Conservation (phyloP, 1,140 invertebrate genomes). For the Adoxophyes honmai region DNA sequence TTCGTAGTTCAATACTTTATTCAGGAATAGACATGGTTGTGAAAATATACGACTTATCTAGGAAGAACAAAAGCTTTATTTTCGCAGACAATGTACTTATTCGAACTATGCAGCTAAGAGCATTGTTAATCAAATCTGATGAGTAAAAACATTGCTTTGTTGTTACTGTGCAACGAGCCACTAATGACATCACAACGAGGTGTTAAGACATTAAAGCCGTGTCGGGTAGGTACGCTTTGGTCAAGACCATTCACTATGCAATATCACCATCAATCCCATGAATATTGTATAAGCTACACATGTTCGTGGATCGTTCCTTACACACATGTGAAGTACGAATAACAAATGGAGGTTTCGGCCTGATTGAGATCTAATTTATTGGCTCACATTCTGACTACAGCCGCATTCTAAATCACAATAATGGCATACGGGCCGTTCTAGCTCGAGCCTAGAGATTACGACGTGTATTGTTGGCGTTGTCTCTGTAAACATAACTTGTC, state of each 20-base stretch:
- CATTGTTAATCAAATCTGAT: no score
- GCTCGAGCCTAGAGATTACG: slow-evolving; percentile 16
- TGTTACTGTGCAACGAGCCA: no score
- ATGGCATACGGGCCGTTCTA: slow-evolving; percentile 50
- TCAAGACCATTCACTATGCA: not conserved
- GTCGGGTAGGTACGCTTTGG: no score
- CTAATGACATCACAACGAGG: no score
- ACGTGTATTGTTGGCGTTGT: slow-evolving; percentile 13
- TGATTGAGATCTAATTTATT: slow-evolving; percentile 72
- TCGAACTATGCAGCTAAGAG: no score
- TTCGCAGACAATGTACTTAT: no score
- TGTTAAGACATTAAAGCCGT: no score
- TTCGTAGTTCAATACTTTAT: no score
- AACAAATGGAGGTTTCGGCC: slow-evolving; percentile 58
- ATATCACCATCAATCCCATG: slow-evolving; percentile 10
- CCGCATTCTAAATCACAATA: slow-evolving; percentile 65
- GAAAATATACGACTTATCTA: no score
- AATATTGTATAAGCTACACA: slow-evolving; percentile 12
- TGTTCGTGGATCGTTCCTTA: slow-evolving; percentile 3
- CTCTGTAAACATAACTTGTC: slow-evolving; percentile 16
- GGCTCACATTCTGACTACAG: slow-evolving; percentile 57
- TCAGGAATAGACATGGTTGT: no score
- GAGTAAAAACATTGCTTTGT: no score
- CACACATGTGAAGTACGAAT: slow-evolving; percentile 37
- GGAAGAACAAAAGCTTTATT: no score